A percentile compares a stretch with the other conserved stretches of the same genome.
Conservation (phyloP, 1,140 invertebrate genomes). For the Arion vulgaris region DNA sequence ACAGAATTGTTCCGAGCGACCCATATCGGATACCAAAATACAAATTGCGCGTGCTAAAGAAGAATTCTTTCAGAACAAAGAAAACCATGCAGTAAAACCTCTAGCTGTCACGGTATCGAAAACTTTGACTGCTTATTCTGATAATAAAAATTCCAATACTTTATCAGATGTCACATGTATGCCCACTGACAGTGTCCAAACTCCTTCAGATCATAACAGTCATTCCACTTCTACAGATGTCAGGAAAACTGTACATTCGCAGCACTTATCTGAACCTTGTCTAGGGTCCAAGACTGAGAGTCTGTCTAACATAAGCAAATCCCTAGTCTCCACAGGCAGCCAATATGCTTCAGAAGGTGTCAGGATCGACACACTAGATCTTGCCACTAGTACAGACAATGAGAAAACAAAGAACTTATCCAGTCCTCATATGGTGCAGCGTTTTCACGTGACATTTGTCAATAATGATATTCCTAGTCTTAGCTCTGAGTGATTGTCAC, state of each 20-base stretch:
- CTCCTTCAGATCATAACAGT: background rate
- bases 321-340: background rate
- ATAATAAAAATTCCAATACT: background rate
- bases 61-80: slow-evolving; percentile 12
- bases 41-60: slow-evolving; percentile 26
- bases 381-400: background rate
- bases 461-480: slow-evolving; percentile 29
- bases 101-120: background rate
- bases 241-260: background rate
- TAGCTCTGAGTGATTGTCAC: slow-evolving; percentile 4
- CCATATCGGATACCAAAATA: slow-evolving; percentile 2
- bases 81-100: background rate
- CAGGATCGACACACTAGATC: background rate
- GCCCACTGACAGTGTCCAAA: background rate
- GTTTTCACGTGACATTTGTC: slow-evolving; percentile 31
- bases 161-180: background rate
- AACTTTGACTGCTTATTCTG: background rate
- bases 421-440: slow-evolving; percentile 27
- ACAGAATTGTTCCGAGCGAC: background rate
- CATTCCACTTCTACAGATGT: background rate
- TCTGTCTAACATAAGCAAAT: background rate
- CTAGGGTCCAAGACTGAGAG: background rate
- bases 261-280: background rate
- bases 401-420: background rate
- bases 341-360: background rate